Evolutionary conservation across 1,140 invertebrate species (phyloP).

Genomic region (Cyrtorhinus lividipennis): DNA sequence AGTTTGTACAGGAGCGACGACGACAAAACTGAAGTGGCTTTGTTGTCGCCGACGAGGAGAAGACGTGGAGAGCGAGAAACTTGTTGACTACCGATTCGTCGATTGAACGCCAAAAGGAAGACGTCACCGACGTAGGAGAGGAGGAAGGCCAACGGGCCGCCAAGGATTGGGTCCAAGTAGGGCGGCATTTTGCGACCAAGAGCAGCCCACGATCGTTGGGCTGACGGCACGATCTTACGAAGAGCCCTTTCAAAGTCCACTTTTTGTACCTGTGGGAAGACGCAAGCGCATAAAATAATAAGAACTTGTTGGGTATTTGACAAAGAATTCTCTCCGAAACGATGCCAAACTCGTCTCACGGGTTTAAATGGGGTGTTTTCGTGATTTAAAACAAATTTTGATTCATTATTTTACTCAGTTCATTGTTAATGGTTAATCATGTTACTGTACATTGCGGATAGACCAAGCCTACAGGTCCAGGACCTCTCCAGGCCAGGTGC

Average conservation of each 20-base stretch:
- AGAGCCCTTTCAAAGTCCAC: conserved; percentile 52
- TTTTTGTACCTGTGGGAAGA: conserved; percentile 42
- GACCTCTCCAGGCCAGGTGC: too few species aligned
- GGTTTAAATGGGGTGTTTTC: too few species aligned
- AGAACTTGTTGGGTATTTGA: too few species aligned
- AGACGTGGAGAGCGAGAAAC: conserved; percentile 39
- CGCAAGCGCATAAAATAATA: too few species aligned
- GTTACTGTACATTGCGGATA: too few species aligned
- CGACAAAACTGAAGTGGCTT: conserved; percentile 45
- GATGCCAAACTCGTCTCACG: too few species aligned
- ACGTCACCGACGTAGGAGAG: conserved; percentile 35
- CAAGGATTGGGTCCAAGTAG: conserved; percentile 41
- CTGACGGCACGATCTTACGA: conserved; percentile 50
- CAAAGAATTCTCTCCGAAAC: too few species aligned
- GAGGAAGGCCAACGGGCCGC: conserved; percentile 33
- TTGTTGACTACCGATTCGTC: conserved; percentile 26
- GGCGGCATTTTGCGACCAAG: conserved; percentile 39
- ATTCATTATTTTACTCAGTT: too few species aligned
- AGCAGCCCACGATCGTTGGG: conserved; percentile 42
- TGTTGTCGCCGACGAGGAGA: conserved; percentile 36
- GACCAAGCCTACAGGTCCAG: too few species aligned
- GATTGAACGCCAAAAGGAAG: conserved; percentile 39
- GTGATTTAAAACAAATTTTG: too few species aligned
- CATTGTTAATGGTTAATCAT: too few species aligned
- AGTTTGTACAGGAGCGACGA: conserved; percentile 65